Percentiles rank a stretch among this genome's conserved stretches.
Evolutionary conservation across 2,888 invertebrate species (phyloP).

Genomic region (Microctonus aethiopoides): DNA sequence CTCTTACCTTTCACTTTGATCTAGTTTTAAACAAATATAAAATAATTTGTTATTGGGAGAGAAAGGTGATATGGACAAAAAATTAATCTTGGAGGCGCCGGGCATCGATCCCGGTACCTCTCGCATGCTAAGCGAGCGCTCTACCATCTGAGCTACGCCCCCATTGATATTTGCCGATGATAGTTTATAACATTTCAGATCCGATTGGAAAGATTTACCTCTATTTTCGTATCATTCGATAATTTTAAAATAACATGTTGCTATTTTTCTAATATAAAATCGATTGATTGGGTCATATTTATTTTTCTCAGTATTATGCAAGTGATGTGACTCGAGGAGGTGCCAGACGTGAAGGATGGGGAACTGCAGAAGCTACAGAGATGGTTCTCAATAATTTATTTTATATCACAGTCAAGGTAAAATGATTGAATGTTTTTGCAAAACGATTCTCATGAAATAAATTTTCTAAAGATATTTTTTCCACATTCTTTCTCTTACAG

Average conservation of each 20-base stretch:
- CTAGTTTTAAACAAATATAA: conserved; percentile 9
- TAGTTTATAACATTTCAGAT: not conserved
- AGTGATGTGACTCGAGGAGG: conserved; percentile 75
- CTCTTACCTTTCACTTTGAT: not conserved
- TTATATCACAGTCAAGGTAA: conserved; percentile 95
- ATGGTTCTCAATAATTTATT: conserved; percentile 99
- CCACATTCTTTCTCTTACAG: conserved; percentile 67
- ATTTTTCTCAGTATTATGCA: conserved; percentile 67
- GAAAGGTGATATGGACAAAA: conserved; percentile 25
- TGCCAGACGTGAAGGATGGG: conserved; percentile 91
- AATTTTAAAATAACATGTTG: too few species aligned
- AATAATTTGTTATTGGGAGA: not conserved
- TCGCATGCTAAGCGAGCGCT: conserved; percentile 66
- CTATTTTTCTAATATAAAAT: too few species aligned
- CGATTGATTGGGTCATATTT: too few species aligned
- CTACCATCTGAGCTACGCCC: conserved; percentile 66
- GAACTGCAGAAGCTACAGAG: conserved; percentile 98
- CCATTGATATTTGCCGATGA: conserved; percentile 36
- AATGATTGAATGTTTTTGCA: not conserved
- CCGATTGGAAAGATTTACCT: too few species aligned
- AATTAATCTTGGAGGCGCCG: conserved; percentile 46
- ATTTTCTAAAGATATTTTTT: not conserved
- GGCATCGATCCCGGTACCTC: conserved; percentile 55
- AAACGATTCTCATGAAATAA: not conserved
- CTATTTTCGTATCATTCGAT: too few species aligned